A percentile compares a stretch with the other conserved stretches of the same genome.
phyloP scores from a whole-genome alignment of 1,140 invertebrate species.

The Cecropterus lyciades region DNA sequence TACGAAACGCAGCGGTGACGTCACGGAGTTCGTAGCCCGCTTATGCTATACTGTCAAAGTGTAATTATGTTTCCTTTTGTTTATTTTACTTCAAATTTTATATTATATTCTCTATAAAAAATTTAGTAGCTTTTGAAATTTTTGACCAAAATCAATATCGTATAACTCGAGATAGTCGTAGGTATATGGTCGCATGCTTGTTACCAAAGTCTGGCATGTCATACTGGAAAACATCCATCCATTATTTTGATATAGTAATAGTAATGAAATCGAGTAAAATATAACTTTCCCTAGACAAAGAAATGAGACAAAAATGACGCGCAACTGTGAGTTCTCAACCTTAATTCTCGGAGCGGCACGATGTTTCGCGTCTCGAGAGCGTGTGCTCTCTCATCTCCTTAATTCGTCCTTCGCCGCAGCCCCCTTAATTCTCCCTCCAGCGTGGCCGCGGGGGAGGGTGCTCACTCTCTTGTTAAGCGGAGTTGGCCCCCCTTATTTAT shows the following conservation, averaged over 20 bases:
- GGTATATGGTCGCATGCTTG: too few species aligned
- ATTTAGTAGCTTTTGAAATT: too few species aligned
- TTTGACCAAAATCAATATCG: too few species aligned
- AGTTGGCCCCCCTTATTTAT: conserved; percentile 81
- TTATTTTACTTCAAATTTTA: neutral
- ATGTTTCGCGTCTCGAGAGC: conserved; percentile 78
- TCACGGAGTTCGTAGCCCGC: conserved; percentile 55
- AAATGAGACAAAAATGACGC: conserved; percentile 32
- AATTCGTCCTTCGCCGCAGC: conserved; percentile 83
- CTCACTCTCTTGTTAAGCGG: conserved; percentile 80
- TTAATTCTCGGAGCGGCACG: conserved; percentile 68
- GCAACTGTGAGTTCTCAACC: conserved; percentile 40
- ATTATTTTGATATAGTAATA: too few species aligned
- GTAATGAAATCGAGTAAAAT: neutral
- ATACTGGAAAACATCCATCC: too few species aligned
- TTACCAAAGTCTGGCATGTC: too few species aligned
- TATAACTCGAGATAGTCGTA: too few species aligned
- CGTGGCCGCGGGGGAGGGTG: conserved; percentile 60
- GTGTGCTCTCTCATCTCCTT: conserved; percentile 83
- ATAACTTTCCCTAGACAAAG: conserved; percentile 13
- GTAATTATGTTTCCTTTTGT: neutral
- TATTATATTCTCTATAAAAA: neutral
- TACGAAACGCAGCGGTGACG: conserved; percentile 71
- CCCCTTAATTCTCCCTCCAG: conserved; percentile 72
- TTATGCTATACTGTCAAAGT: neutral